Conservation (phyloP, 2,113 vertebrate species). For the Abramis brama region DNA sequence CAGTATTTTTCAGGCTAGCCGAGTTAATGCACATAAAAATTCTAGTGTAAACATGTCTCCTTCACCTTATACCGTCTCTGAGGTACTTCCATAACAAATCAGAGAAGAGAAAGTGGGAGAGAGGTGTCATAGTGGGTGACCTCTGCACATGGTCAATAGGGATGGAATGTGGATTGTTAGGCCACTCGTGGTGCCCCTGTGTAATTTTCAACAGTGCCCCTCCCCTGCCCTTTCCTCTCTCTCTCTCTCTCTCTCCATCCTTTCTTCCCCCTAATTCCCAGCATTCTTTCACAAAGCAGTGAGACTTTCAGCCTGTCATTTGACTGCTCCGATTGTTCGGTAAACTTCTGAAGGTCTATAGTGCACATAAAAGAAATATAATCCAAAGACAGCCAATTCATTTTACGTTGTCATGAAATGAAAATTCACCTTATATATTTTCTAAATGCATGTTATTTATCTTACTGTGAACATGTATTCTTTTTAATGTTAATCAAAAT, state of each 20-base stretch:
- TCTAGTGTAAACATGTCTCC: not conserved
- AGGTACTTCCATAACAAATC: not conserved
- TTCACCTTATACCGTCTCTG: not conserved
- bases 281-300: conserved; percentile 69
- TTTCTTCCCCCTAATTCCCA: conserved; percentile 62
- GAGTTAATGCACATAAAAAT: not conserved
- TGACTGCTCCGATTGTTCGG: conserved; percentile 10
- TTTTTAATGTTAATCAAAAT: not conserved
- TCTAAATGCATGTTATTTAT: not conserved
- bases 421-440: not conserved
- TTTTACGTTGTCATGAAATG: not conserved
- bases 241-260: conserved; percentile 33
- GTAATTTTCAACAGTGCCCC: conserved; percentile 58
- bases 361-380: not conserved
- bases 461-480: not conserved
- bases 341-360: not conserved
- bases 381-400: not conserved
- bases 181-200: conserved; percentile 58
- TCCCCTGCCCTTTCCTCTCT: conserved; percentile 50
- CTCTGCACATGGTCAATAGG: conserved; percentile 10
- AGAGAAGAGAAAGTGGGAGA: not conserved
- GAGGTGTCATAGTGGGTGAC: not conserved
- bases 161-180: conserved; percentile 65
- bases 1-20: not conserved
- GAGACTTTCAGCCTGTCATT: conserved; percentile 47